Percentiles rank a stretch among this genome's conserved stretches.
phyloP scores from a whole-genome alignment of 1,140 invertebrate genomes.

The Cotesia glomerata region DNA sequence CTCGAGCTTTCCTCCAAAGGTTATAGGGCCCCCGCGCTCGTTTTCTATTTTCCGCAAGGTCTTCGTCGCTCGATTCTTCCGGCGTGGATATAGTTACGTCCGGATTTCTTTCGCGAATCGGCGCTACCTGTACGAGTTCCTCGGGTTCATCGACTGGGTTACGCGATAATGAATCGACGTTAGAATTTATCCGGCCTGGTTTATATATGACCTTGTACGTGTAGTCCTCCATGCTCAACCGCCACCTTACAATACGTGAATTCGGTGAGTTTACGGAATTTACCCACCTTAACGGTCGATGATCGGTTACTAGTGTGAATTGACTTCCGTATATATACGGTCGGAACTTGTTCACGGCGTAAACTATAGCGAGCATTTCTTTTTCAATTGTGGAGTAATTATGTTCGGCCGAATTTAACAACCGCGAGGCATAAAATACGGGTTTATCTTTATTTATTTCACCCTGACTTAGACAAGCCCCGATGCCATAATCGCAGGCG shows the following conservation, averaged over 20 bases:
- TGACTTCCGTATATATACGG: constrained; percentile 59
- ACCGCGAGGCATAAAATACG: too few relatives aligned
- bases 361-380: constrained; percentile 44
- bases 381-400: too few relatives aligned
- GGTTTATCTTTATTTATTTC: too few relatives aligned
- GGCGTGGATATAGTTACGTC: too few relatives aligned
- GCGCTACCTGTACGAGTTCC: background rate
- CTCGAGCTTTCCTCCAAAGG: too few relatives aligned
- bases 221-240: constrained; percentile 46
- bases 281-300: constrained; percentile 60
- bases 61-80: too few relatives aligned
- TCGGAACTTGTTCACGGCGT: constrained; percentile 57
- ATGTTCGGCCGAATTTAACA: too few relatives aligned
- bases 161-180: constrained; percentile 41
- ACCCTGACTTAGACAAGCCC: background rate
- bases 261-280: constrained; percentile 55
- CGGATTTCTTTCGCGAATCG: background rate
- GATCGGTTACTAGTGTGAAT: constrained; percentile 63
- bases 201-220: constrained; percentile 42
- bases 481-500: background rate
- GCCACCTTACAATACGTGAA: constrained; percentile 42
- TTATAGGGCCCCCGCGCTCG: too few relatives aligned
- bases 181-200: background rate
- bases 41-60: too few relatives aligned
- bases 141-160: background rate